Evolutionary conservation across 2,888 invertebrate species (phyloP), one percentile per base, ranked within the genome.

Genomic region (Malthinus seriepunctatus): DNA sequence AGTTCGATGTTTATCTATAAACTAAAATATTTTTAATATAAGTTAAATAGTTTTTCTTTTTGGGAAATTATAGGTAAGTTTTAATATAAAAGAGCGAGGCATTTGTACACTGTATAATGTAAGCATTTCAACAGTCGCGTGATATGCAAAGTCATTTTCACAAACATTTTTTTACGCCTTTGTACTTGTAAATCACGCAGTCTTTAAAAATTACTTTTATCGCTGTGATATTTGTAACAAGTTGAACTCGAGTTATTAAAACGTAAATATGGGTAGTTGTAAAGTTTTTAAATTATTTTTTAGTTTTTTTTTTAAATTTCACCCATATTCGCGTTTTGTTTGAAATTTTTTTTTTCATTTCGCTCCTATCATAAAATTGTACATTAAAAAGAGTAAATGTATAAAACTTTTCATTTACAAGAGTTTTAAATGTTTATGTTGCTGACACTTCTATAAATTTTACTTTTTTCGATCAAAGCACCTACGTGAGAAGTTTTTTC

Each of bases 301-400:
- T 42, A 42, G 39, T 9, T 42, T 42, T 42, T 23, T 42, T n/a
- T 15, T 2, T n/a, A n/a, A n/a, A n/a, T n/a, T 14, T 42, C 12
- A 12, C 14, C 15, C 23, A 2, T 23, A 23, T 23, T 23, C 23
- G 23, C 23, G 23, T 42, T 42, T 14, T 15, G 10, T 14, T 42
- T 15, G 12, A 23, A 15, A 11, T 42, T 42, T 42, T 15, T 42
- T 42, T n/a, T 42, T 42, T 14, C 39, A 15, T n/a, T n/a, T n/a
- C n/a, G n/a, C n/a, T n/a, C n/a, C 39, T 47, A 35, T 51, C 56
- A 49, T 58, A 58, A 58, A 53, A 45, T 42, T 42, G 53, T 35
- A 23, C 49, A 46, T 58, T 58, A 58, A 53, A 48, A 23, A 50
- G 44, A 32, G 15, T 42, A 48, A 47, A 52, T 57, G 23, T 42